Conservation (phyloP, 2,797 vertebrate species). For the Muscicapa striata region DNA sequence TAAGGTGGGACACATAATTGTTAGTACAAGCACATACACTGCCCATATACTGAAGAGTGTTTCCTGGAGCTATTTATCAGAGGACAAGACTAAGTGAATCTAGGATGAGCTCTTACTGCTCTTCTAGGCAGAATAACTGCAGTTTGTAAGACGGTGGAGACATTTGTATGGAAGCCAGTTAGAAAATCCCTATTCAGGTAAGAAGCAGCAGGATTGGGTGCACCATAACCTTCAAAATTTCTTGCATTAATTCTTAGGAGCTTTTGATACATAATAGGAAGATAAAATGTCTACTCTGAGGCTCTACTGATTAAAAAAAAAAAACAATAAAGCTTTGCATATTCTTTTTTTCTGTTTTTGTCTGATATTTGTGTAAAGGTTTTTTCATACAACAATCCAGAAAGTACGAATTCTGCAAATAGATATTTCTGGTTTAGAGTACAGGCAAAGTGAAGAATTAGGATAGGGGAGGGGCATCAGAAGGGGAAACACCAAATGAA, state of each 20-base stretch:
- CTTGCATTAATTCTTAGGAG: not conserved
- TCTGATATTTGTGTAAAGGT: not conserved
- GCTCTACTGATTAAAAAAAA: not conserved
- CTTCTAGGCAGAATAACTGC: not conserved
- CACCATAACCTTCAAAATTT: not conserved
- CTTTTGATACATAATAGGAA: not conserved
- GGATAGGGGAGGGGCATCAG: not conserved
- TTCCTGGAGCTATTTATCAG: not conserved
- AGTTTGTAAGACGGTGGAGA: not conserved
- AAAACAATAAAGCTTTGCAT: not conserved
- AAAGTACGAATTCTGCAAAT: not conserved
- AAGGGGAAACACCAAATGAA: not conserved
- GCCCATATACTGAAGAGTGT: not conserved
- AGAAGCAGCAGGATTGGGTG: not conserved
- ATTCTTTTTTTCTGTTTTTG: not conserved
- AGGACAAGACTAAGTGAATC: not conserved
- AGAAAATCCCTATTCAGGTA: not conserved
- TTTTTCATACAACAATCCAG: not conserved
- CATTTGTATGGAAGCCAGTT: not conserved
- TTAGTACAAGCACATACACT: not conserved
- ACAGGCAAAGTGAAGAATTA: not conserved
- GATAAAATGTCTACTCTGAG: not conserved
- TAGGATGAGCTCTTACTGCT: not conserved
- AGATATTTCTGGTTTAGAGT: not conserved
- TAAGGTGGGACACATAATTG: not conserved